These are phyloP conservation scores for Tapirus indicus DNA, from an alignment of 2,797 vertebrate species.

Conservation along the genomic window DNA sequence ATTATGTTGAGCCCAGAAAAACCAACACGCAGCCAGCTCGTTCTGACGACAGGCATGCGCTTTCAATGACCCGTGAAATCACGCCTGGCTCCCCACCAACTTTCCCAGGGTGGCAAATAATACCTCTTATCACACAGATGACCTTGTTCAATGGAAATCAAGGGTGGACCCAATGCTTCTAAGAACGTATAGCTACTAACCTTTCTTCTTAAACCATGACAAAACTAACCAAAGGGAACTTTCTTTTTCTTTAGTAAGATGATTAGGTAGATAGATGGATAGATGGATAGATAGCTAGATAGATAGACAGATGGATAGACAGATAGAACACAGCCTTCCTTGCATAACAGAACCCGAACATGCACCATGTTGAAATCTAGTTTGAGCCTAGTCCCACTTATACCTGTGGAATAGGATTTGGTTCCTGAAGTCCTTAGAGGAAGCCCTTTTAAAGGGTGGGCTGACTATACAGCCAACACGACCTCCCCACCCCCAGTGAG, in stretches of 20 bases:
- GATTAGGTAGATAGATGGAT: too few species aligned
- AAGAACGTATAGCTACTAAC: neutral
- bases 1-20: neutral
- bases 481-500: neutral
- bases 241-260: neutral
- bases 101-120: neutral
- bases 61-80: neutral
- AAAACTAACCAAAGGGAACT: neutral
- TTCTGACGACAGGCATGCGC: neutral
- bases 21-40: fast-evolving
- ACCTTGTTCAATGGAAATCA: neutral
- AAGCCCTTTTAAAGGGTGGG: neutral
- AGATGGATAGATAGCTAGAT: neutral
- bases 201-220: neutral
- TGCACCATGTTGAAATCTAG: neutral
- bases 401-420: neutral
- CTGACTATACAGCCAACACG: neutral
- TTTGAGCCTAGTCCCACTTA: neutral
- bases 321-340: neutral
- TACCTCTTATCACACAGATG: neutral
- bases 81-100: neutral
- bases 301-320: neutral
- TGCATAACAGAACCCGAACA: neutral
- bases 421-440: neutral
- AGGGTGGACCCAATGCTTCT: neutral